These are phyloP conservation scores for Cardiocondyla obscurior DNA, from an alignment of 1,140 invertebrate genomes.

Conservation along the genomic window DNA sequence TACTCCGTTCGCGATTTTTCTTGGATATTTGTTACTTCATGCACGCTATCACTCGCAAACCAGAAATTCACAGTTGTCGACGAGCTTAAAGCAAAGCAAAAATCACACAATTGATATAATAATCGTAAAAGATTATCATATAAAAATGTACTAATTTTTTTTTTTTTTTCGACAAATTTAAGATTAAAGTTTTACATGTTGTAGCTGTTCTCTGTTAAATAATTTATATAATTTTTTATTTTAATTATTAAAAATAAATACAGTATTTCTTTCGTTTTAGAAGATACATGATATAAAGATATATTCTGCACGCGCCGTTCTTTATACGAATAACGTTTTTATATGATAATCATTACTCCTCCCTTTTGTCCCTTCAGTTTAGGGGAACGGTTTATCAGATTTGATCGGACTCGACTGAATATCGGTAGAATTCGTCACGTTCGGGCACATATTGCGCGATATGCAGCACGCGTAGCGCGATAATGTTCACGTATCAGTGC, in stretches of 20 bases:
- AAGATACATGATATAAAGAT: background rate
- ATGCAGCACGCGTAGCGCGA: slow-evolving; percentile 12
- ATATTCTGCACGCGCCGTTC: background rate
- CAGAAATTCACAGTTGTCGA: background rate
- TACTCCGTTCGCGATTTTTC: slow-evolving; percentile 29
- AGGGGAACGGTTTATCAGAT: background rate
- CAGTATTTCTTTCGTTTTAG: background rate
- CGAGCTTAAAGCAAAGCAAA: background rate
- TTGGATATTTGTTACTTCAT: slow-evolving; percentile 36
- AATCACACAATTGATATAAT: background rate
- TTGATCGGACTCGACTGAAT: background rate
- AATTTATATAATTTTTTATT: background rate
- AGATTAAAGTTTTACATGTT: background rate
- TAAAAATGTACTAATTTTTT: background rate
- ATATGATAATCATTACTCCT: background rate
- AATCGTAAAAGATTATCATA: background rate
- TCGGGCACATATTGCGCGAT: background rate
- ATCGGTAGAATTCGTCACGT: slow-evolving; percentile 1
- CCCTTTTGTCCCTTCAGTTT: background rate
- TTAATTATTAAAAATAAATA: background rate
- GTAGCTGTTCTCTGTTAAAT: background rate
- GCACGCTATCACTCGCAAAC: background rate
- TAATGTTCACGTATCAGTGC: slow-evolving; percentile 45
- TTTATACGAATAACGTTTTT: slow-evolving; percentile 30
- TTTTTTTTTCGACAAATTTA: background rate